These are phyloP conservation scores for Tricholauxania praeusta DNA, from an alignment of 2,888 invertebrate genomes.

Conservation along the genomic window DNA sequence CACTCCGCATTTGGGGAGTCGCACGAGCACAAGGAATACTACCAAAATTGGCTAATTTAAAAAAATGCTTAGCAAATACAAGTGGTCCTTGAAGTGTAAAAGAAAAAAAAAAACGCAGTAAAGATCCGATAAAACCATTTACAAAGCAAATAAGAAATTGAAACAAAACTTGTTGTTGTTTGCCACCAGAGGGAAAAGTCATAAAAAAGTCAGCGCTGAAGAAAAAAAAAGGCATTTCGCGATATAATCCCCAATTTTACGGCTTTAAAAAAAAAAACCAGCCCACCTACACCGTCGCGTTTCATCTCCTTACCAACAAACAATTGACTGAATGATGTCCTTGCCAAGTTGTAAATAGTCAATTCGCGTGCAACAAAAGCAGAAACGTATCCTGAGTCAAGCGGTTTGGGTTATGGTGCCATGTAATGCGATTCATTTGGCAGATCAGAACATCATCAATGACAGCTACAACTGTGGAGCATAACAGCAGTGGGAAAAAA, in stretches of 20 bases:
- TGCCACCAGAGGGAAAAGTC: not conserved
- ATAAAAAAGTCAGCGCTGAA: not conserved
- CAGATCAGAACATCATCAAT: slow-evolving; percentile 36
- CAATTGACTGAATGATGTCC: slow-evolving; percentile 22
- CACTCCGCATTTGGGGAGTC: not conserved
- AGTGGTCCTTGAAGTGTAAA: slow-evolving; percentile 21
- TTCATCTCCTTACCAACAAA: too few relatives aligned
- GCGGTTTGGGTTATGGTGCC: not conserved
- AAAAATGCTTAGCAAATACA: slow-evolving; percentile 10
- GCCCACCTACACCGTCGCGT: too few relatives aligned
- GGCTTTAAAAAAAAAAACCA: slow-evolving; percentile 19
- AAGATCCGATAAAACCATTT: slow-evolving; percentile 25
- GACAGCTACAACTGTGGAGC: slow-evolving; percentile 31
- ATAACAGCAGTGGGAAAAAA: not conserved
- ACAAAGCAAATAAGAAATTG: slow-evolving; percentile 17
- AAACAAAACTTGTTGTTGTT: not conserved
- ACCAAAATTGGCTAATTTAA: slow-evolving; percentile 32
- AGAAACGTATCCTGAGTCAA: not conserved
- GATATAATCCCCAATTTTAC: slow-evolving; percentile 36
- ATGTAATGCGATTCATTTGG: slow-evolving; percentile 36
- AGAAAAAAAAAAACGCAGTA: not conserved
- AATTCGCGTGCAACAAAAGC: slow-evolving; percentile 2
- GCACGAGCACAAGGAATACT: slow-evolving; percentile 3
- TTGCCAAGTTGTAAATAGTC: slow-evolving; percentile 21
- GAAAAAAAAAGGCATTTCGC: slow-evolving; percentile 16